A percentile compares a stretch with the other conserved stretches of the same genome.
Conservation (phyloP, 2,113 vertebrate genomes). For the Pteruthius melanotis region DNA sequence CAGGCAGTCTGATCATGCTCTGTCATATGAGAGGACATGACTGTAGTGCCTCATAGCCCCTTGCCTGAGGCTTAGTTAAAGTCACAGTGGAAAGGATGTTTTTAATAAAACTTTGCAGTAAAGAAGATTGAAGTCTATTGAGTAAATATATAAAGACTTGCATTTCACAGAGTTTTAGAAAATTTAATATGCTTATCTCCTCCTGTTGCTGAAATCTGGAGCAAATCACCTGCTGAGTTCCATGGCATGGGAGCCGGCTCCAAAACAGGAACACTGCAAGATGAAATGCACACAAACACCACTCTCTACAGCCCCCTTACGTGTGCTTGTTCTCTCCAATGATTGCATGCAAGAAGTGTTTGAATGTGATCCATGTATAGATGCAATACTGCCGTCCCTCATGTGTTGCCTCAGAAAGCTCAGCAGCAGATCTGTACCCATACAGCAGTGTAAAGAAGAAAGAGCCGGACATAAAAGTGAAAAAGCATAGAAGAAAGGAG, state of each 20-base stretch:
- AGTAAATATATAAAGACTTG: neutral
- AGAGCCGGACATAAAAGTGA: slow-evolving; percentile 17
- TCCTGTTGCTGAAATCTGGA: neutral
- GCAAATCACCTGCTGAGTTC: neutral
- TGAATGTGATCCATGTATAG: neutral
- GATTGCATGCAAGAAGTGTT: neutral
- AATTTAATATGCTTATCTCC: neutral
- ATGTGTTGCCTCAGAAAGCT: neutral
- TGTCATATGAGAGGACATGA: neutral
- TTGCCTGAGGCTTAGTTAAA: neutral
- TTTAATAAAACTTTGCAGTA: neutral
- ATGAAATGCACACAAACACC: neutral
- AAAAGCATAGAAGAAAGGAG: slow-evolving; percentile 31
- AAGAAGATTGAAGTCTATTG: neutral
- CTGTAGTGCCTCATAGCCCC: neutral
- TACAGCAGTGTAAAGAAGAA: neutral
- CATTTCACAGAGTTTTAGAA: neutral
- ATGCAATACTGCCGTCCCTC: neutral
- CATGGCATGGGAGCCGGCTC: neutral
- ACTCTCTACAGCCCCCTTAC: neutral
- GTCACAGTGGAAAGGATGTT: neutral
- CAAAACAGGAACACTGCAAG: neutral
- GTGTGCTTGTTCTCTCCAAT: neutral
- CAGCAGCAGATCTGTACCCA: neutral
- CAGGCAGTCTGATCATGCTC: neutral